Conservation (phyloP, 2,888 invertebrate species). For the Priocnemis perturbator region DNA sequence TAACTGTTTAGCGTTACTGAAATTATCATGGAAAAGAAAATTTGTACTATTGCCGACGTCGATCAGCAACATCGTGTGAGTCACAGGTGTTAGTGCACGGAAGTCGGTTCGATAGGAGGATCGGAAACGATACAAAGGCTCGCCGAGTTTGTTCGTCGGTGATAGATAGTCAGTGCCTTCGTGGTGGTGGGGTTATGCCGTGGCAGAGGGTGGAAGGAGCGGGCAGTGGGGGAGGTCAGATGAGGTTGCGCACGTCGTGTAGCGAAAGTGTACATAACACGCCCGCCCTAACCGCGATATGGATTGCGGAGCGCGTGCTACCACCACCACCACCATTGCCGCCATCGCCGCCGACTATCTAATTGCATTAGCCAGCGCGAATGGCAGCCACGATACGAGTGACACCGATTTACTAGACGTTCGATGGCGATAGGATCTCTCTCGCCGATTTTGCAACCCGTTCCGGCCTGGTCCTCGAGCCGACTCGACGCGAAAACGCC, state of each 20-base stretch:
- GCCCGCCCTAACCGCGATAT: slow-evolving; percentile 54
- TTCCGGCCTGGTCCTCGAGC: slow-evolving; percentile 16
- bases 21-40: too few relatives aligned
- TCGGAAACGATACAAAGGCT: slow-evolving; percentile 22
- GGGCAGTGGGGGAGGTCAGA: slow-evolving; percentile 60
- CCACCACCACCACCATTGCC: slow-evolving; percentile 54
- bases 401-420: slow-evolving; percentile 60
- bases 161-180: slow-evolving; percentile 3
- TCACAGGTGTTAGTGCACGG: too few relatives aligned
- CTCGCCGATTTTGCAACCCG: slow-evolving; percentile 45
- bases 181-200: background rate
- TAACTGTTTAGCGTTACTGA: too few relatives aligned
- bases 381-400: slow-evolving; percentile 57
- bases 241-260: slow-evolving; percentile 61
- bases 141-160: slow-evolving; percentile 32
- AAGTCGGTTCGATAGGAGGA: slow-evolving; percentile 3
- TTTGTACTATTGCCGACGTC: too few relatives aligned
- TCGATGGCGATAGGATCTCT: slow-evolving; percentile 51
- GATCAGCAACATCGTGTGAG: too few relatives aligned
- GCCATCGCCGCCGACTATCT: slow-evolving; percentile 44
- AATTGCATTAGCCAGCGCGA: slow-evolving; percentile 64
- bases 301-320: slow-evolving; percentile 63
- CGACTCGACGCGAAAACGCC: slow-evolving; percentile 1
- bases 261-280: slow-evolving; percentile 64
- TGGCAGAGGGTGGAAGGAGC: slow-evolving; percentile 9